Percentiles rank a stretch among this genome's conserved stretches.
Conservation (phyloP, 2,888 invertebrate genomes). For the Malthinus flaveolus region DNA sequence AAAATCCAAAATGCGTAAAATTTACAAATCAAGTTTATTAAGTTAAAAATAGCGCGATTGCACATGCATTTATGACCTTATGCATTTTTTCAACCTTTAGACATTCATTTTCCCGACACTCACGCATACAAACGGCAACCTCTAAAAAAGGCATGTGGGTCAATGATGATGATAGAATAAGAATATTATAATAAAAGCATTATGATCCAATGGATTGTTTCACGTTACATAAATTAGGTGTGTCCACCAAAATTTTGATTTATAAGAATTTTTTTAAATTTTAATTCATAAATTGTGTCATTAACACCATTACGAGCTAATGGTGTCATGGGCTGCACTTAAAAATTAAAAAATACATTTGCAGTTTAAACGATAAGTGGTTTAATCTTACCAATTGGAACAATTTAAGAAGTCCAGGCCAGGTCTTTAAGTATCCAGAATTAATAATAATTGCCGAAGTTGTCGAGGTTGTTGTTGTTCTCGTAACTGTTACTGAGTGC, state of each 20-base stretch:
- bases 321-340: neutral
- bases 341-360: neutral
- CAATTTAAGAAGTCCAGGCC: conserved; percentile 81
- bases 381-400: conserved; percentile 70
- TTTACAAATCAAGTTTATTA: neutral
- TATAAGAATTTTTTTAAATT: neutral
- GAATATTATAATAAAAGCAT: neutral
- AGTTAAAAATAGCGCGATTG: conserved; percentile 1
- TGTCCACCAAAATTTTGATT: neutral
- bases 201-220: too few species aligned
- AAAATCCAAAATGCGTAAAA: too few species aligned
- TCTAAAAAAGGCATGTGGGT: conserved; percentile 11
- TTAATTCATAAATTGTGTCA: neutral
- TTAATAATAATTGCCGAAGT: conserved; percentile 79
- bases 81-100: conserved; percentile 6
- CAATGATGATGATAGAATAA: conserved; percentile 14
- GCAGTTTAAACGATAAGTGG: too few species aligned
- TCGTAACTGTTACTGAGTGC: conserved; percentile 84
- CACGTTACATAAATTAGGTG: neutral
- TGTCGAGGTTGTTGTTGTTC: conserved; percentile 77
- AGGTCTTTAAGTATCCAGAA: conserved; percentile 76
- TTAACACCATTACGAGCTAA: neutral
- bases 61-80: conserved; percentile 13
- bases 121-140: neutral
- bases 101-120: neutral